Conservation (phyloP, 1,140 invertebrate genomes). For the Gyrodactylus salaris region DNA sequence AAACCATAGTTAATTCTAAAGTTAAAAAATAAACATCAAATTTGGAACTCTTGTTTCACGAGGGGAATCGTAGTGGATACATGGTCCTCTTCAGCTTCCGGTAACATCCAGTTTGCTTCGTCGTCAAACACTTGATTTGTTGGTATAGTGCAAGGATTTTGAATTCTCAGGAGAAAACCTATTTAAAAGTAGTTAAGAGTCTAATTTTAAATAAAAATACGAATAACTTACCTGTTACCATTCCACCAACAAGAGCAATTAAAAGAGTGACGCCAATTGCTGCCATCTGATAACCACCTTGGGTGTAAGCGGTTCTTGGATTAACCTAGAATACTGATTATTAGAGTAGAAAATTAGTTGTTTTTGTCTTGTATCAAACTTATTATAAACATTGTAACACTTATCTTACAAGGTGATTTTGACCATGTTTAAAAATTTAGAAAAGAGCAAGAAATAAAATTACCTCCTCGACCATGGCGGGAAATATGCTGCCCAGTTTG, state of each 20-base stretch:
- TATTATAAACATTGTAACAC: too few species aligned
- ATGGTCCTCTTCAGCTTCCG: not conserved
- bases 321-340: not conserved
- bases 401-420: too few species aligned
- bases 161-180: constrained; percentile 11
- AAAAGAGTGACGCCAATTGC: not conserved
- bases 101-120: not conserved
- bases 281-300: not conserved
- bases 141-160: not conserved
- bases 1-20: not conserved
- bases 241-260: not conserved
- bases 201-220: not conserved
- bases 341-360: not conserved
- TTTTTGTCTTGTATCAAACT: too few species aligned
- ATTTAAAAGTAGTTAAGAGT: not conserved
- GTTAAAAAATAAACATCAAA: not conserved
- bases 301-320: not conserved
- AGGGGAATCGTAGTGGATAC: not conserved
- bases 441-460: not conserved
- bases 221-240: not conserved
- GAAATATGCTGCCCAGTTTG: not conserved
- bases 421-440: too few species aligned
- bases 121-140: not conserved
- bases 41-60: not conserved
- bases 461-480: not conserved